Evolutionary conservation across 2,113 vertebrate genomes (phyloP).

Genomic region (Felis catus): F.catus_Fca126_mat1.0 CM031414.1:125338001-125338500

Average conservation of each 20-base stretch:
- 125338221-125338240: conserved; percentile 16
- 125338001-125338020: background rate
- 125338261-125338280: background rate
- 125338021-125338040: too few species aligned
- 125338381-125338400: background rate
- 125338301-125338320: background rate
- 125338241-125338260: conserved; percentile 21
- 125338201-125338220: conserved; percentile 14
- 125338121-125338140: background rate
- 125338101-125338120: background rate
- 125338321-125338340: conserved; percentile 33
- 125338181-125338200: conserved; percentile 36
- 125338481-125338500: background rate
- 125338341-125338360: background rate
- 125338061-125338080: background rate
- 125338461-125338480: background rate
- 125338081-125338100: background rate
- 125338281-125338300: background rate
- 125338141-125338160: background rate
- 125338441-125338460: background rate
- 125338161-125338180: background rate
- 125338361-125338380: background rate
- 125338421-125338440: background rate
- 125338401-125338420: background rate
- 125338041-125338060: rapidly evolving